Base-by-base conservation (phyloP, 2,888 invertebrate genomes). In the Chrysodeixis includens region DNA sequence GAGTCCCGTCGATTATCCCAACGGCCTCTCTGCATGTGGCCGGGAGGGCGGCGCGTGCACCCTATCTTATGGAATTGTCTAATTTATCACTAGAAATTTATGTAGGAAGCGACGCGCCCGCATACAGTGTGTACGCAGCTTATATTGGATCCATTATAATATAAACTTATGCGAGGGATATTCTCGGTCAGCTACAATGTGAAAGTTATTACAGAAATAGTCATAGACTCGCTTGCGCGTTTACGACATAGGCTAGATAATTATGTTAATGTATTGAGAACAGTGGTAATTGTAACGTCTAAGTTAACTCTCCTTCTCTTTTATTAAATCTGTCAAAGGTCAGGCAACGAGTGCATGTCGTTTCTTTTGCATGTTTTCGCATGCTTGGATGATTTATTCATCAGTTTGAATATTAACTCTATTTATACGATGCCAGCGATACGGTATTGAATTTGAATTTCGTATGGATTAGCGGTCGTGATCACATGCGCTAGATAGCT, bases 81-180 rank as follows among this genome's bases (percentile, higher is more conserved):
- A 91, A 92, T 92, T 91, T 90, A 91, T 91, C 90, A 88, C 86
- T 78, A 71, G 82, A 90, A 90, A 91, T 91, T 92, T 91, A 91
- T 91, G 83, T 87, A 86, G 82, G 81, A 84, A 88, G 82, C 85
- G 89, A 89, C 89, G 86, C 85, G 79, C 90, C 90, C 90, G 92
- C 88, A 90, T 91, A 84, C 82, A 82, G 58, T 83, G 81, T 82
- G 74, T 82, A 78, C 74, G 76, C 68, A 69, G 63, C 73, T 71
- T 76, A 78, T 79, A 74, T 73, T 79, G 74, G 77, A 74, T 78
- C 78, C 69, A 79, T 76, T 79, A 80, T 78, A 76, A 75, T 69
- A 72, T 73, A 75, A 83, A 75, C 75, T 80, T 76, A 79, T 81
- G 75, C 73, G 68, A 74, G 70, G 77, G 74, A 70, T 73, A 75